Percentiles rank a stretch among this genome's conserved stretches.
Conservation (phyloP, 2,888 invertebrate genomes). For the Coenonympha arcania region DNA sequence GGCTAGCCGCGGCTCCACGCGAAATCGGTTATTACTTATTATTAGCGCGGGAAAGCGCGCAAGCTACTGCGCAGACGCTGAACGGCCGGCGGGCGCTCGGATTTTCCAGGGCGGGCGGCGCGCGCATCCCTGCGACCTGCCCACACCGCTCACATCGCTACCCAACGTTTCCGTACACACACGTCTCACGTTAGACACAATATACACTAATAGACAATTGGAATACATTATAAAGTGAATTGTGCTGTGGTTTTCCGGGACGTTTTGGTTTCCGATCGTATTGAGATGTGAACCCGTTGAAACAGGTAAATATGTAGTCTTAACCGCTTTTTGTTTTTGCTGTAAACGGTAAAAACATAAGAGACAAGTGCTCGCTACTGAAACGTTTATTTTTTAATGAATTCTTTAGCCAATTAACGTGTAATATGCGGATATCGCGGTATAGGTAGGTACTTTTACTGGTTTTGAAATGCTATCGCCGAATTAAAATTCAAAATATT, state of each 20-base stretch:
- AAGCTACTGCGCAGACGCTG: conserved; percentile 24
- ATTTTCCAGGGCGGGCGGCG: conserved; percentile 60
- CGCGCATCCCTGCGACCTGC: conserved; percentile 42
- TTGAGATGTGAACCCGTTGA: background rate
- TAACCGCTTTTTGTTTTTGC: background rate
- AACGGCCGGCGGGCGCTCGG: conserved; percentile 25
- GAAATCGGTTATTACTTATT: conserved; percentile 52
- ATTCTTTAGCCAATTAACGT: background rate
- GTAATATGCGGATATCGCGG: background rate
- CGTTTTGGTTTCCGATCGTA: background rate
- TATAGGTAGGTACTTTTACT: background rate
- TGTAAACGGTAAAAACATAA: background rate
- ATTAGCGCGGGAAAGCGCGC: conserved; percentile 46
- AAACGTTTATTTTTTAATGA: conserved; percentile 2
- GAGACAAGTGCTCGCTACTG: background rate
- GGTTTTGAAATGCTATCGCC: conserved; percentile 1
- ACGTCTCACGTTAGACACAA: conserved; percentile 2
- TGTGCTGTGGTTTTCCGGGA: background rate
- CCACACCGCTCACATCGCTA: conserved; percentile 10
- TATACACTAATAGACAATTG: background rate
- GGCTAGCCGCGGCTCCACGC: conserved; percentile 45
- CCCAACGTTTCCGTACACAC: conserved; percentile 1
- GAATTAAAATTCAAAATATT: conserved; percentile 4
- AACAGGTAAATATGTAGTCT: background rate
- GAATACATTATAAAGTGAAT: background rate